These are phyloP conservation scores for Palloptera scutellata DNA, from an alignment of 2,888 invertebrate species.

Conservation along the genomic window DNA sequence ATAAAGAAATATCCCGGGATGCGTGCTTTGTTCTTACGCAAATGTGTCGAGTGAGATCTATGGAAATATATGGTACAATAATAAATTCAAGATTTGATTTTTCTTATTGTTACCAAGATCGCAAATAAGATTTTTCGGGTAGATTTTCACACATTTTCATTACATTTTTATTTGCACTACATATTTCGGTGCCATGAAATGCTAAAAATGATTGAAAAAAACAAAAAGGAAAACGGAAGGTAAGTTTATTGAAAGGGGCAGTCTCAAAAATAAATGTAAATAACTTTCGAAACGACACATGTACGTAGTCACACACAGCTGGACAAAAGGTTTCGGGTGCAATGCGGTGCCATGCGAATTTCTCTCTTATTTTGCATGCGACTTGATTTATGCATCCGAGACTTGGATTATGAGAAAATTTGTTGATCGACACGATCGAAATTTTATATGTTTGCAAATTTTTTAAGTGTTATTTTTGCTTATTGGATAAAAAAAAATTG, in stretches of 20 bases:
- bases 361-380: constrained; percentile 1
- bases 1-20: constrained; percentile 22
- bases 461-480: constrained; percentile 28
- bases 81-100: background rate
- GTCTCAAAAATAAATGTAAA: constrained; percentile 9
- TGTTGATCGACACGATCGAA: background rate
- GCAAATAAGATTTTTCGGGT: constrained; percentile 29
- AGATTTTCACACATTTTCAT: constrained; percentile 44
- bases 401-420: background rate
- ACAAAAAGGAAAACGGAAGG: background rate
- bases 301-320: constrained; percentile 34
- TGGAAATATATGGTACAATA: background rate
- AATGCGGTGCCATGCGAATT: constrained; percentile 49
- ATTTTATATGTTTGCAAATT: constrained; percentile 24
- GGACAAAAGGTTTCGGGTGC: background rate
- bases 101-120: background rate
- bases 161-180: constrained; percentile 38
- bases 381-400: background rate
- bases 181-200: too few relatives aligned
- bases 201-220: too few relatives aligned
- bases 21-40: constrained; percentile 1
- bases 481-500: constrained; percentile 18
- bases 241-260: constrained; percentile 31
- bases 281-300: constrained; percentile 38
- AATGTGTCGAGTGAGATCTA: background rate